Evolutionary conservation across 2,113 vertebrate species (phyloP).

Genomic region (Alligator sinensis): DNA sequence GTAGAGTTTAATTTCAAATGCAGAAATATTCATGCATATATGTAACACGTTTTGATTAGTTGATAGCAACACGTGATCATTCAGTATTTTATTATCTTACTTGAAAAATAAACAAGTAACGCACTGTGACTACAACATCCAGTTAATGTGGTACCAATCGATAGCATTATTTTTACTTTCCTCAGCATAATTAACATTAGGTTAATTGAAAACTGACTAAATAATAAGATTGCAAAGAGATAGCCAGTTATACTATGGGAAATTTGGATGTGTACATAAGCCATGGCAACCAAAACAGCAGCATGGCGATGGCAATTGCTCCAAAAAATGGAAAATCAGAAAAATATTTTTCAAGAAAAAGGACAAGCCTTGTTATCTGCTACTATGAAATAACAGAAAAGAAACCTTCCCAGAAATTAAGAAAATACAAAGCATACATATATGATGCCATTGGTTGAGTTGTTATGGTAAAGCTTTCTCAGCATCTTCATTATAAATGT

Average conservation of each 20-base stretch:
- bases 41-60: not conserved
- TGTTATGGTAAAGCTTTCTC: not conserved
- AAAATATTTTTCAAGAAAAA: not conserved
- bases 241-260: not conserved
- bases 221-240: accelerated
- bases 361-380: not conserved
- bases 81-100: not conserved
- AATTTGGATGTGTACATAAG: not conserved
- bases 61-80: not conserved
- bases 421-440: accelerated
- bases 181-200: not conserved
- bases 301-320: not conserved
- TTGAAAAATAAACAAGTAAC: not conserved
- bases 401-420: not conserved
- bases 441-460: not conserved
- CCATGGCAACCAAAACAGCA: not conserved
- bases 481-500: not conserved
- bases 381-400: not conserved
- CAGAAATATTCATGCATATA: not conserved
- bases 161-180: not conserved
- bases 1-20: not conserved
- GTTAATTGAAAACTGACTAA: not conserved
- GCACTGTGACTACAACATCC: accelerated
- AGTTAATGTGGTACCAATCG: not conserved
- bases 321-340: not conserved